A percentile compares a stretch with the other conserved stretches of the same genome.
These are phyloP conservation scores for Syngnathus acus DNA, from an alignment of 2,797 vertebrate species.

Conservation along the genomic window DNA sequence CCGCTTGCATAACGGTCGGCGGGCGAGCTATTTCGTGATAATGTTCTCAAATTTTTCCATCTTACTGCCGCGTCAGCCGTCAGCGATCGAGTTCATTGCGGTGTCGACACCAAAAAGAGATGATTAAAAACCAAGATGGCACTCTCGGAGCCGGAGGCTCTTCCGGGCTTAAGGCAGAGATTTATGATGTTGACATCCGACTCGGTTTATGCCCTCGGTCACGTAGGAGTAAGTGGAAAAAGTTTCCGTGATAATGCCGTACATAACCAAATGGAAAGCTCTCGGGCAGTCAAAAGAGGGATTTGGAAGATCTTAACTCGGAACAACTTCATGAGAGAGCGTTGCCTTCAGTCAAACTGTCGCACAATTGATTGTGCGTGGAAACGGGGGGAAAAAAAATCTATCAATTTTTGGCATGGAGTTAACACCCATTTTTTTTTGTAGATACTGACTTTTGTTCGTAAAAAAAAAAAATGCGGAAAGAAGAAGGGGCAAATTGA, in stretches of 20 bases:
- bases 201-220: slow-evolving; percentile 28
- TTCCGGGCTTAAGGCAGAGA: slow-evolving; percentile 13
- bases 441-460: not conserved
- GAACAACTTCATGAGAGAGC: slow-evolving; percentile 17
- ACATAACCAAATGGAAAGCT: slow-evolving; percentile 29
- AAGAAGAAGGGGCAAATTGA: not conserved
- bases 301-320: slow-evolving; percentile 30
- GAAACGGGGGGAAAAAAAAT: not conserved
- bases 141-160: not conserved
- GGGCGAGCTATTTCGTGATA: not conserved
- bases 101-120: not conserved
- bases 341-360: not conserved
- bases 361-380: not conserved
- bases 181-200: slow-evolving; percentile 22
- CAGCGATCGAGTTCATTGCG: not conserved
- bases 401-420: no score
- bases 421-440: not conserved
- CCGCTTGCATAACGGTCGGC: not conserved
- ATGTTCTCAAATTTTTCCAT: not conserved
- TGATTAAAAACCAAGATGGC: not conserved
- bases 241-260: slow-evolving; percentile 34
- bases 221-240: slow-evolving; percentile 29
- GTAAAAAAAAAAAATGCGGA: not conserved
- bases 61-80: not conserved
- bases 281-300: slow-evolving; percentile 16